Evolutionary conservation across 2,113 vertebrate genomes (phyloP).

Genomic region (Pongo abelii): DNA sequence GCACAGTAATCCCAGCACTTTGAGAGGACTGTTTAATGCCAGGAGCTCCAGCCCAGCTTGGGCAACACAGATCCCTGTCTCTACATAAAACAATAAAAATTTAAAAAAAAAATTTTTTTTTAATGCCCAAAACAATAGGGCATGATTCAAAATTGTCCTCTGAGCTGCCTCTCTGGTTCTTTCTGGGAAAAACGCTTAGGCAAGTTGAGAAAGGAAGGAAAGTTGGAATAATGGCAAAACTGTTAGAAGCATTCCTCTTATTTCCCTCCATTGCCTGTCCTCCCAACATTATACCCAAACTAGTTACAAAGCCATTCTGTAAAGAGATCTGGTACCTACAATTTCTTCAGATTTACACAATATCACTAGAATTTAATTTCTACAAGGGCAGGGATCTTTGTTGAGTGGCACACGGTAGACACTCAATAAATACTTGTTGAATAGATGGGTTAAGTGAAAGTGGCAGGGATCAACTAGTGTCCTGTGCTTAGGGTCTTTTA

Average conservation of each 20-base stretch:
- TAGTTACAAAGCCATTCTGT: background rate
- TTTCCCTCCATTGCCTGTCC: background rate
- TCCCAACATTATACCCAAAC: background rate
- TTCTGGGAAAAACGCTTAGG: background rate
- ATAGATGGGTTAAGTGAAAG: background rate
- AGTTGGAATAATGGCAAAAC: background rate
- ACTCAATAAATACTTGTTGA: background rate
- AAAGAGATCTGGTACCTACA: background rate
- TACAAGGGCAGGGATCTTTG: background rate
- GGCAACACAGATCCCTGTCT: no score
- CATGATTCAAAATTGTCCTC: background rate
- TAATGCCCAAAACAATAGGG: background rate
- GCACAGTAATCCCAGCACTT: no score
- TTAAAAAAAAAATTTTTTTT: no score
- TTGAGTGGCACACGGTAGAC: background rate
- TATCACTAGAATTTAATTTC: background rate
- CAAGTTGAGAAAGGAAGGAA: background rate
- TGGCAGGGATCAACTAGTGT: background rate
- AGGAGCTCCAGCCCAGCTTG: no score
- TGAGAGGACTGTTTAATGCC: no score
- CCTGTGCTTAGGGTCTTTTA: background rate
- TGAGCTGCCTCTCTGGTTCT: background rate
- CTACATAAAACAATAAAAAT: no score
- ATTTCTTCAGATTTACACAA: background rate
- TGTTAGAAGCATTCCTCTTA: background rate